These are phyloP conservation scores for Epiperipatus broadwayi DNA, from an alignment of 2,888 invertebrate genomes.

Conservation along the genomic window DNA sequence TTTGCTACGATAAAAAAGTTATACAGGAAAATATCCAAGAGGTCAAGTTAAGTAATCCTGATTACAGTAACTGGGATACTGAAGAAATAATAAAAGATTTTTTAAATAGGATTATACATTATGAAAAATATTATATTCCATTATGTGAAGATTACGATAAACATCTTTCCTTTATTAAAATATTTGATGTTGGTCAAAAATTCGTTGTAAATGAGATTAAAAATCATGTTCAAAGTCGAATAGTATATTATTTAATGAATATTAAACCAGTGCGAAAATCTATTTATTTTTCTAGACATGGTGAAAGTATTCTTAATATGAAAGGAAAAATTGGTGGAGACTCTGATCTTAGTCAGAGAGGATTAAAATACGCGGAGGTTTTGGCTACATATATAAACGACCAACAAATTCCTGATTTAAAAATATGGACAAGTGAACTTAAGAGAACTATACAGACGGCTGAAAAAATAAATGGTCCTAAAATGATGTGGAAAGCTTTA, in stretches of 20 bases:
- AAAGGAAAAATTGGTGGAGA: conserved; percentile 91
- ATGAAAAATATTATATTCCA: conserved; percentile 76
- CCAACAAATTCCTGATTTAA: conserved; percentile 58
- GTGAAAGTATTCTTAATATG: conserved; percentile 83
- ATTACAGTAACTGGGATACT: conserved; percentile 82
- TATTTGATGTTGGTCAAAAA: too few species aligned
- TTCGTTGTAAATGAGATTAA: too few species aligned
- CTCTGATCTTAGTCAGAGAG: conserved; percentile 63
- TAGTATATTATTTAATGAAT: conserved; percentile 98
- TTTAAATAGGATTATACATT: conserved; percentile 78
- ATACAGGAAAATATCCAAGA: conserved; percentile 89
- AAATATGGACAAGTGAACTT: conserved; percentile 96
- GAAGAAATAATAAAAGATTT: conserved; percentile 82
- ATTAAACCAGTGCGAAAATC: conserved; percentile 42
- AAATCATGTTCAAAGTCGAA: conserved; percentile 84
- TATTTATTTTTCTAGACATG: conserved; percentile 44
- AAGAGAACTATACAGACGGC: conserved; percentile 90
- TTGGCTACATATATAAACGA: conserved; percentile 59
- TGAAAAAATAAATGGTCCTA: conserved; percentile 65
- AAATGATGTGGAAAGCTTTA: conserved; percentile 94
- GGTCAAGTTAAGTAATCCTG: conserved; percentile 97
- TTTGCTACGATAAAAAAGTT: conserved; percentile 86
- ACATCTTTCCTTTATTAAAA: conserved; percentile 81
- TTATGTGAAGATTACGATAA: conserved; percentile 68
- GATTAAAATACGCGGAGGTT: conserved; percentile 54